A percentile compares a stretch with the other conserved stretches of the same genome.
Conservation (phyloP, 2,888 invertebrate genomes). For the Metalampra italica region DNA sequence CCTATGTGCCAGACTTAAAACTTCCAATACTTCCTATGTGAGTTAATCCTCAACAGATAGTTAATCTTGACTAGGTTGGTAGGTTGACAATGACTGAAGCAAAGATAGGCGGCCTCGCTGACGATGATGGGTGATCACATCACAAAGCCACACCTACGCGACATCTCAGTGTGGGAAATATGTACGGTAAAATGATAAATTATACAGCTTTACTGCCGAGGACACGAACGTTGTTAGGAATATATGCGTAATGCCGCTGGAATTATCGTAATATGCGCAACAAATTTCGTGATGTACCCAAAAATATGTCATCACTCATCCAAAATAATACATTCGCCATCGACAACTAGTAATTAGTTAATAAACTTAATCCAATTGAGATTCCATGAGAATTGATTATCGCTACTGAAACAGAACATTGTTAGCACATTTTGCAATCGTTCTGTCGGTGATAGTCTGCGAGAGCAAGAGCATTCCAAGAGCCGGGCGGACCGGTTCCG, state of each 20-base stretch:
- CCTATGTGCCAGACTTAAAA: no score
- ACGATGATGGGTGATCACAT: slow-evolving; percentile 21
- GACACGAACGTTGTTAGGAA: slow-evolving; percentile 11
- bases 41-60: not conserved
- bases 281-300: not conserved
- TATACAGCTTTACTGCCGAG: slow-evolving; percentile 20
- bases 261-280: not conserved
- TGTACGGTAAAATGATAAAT: slow-evolving; percentile 35
- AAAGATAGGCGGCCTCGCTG: slow-evolving; percentile 14
- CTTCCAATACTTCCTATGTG: not conserved
- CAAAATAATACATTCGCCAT: not conserved
- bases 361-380: slow-evolving; percentile 20
- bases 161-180: slow-evolving; percentile 30
- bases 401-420: slow-evolving; percentile 51
- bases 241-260: not conserved
- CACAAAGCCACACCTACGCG: slow-evolving; percentile 29
- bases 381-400: slow-evolving; percentile 29
- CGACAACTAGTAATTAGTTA: not conserved
- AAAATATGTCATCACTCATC: not conserved
- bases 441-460: slow-evolving; percentile 43
- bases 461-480: slow-evolving; percentile 67
- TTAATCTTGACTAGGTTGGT: slow-evolving; percentile 3
- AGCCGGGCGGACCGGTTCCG: slow-evolving; percentile 68
- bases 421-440: slow-evolving; percentile 57
- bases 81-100: slow-evolving; percentile 4